A percentile compares a stretch with the other conserved stretches of the same genome.
Conservation (phyloP, 2,113 vertebrate species). For the Erythrolamprus reginae region DNA sequence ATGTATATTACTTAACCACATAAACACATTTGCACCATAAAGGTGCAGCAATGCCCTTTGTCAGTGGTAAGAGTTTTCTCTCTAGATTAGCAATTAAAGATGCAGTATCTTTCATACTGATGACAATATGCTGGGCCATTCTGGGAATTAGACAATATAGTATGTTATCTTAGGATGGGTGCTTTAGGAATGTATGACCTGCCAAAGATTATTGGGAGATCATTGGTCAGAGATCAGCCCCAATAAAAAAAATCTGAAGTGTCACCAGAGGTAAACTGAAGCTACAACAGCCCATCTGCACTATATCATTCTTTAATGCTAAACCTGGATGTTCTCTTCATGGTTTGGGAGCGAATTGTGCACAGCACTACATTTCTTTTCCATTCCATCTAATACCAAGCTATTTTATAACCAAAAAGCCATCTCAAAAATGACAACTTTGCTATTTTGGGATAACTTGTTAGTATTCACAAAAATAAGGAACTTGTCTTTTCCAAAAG, state of each 20-base stretch:
- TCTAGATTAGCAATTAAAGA: not conserved
- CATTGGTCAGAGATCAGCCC: not conserved
- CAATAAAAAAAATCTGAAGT: not conserved
- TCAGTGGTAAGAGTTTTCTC: not conserved
- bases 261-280: not conserved
- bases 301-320: not conserved
- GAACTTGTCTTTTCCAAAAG: not conserved
- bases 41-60: not conserved
- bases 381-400: not conserved
- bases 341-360: not conserved
- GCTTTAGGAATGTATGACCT: not conserved
- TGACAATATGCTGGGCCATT: not conserved
- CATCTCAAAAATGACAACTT: not conserved
- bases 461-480: not conserved
- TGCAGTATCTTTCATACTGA: not conserved
- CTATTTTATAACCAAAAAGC: not conserved
- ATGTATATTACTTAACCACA: not conserved
- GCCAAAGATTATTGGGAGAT: not conserved
- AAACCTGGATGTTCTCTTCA: not conserved
- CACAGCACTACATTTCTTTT: not conserved
- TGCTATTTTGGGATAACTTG: not conserved
- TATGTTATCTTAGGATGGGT: not conserved
- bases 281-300: not conserved
- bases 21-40: not conserved
- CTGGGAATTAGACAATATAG: not conserved